phyloP scores from a whole-genome alignment of 2,797 vertebrate species.

The Crocodylus rhombifer region DNA sequence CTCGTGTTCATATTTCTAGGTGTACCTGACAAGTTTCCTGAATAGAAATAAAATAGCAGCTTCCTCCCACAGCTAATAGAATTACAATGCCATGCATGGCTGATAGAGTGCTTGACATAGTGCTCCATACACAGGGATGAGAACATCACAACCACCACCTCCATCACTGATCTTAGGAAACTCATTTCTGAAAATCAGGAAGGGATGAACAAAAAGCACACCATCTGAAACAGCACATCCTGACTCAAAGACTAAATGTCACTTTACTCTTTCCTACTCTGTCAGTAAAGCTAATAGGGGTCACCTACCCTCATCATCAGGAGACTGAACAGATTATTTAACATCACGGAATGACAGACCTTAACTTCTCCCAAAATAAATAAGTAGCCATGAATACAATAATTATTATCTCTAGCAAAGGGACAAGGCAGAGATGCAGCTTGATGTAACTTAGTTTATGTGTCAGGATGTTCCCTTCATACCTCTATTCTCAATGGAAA shows the following conservation, averaged over 20 bases:
- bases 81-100: background rate
- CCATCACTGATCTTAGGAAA: background rate
- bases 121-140: background rate
- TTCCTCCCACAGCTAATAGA: background rate
- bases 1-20: background rate
- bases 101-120: background rate
- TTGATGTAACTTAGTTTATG: background rate
- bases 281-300: background rate
- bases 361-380: constrained; percentile 36
- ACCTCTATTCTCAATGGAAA: background rate
- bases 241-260: background rate
- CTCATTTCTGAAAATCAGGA: background rate
- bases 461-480: background rate
- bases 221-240: background rate
- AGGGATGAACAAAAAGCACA: background rate
- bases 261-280: constrained; percentile 9
- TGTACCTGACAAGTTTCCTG: background rate
- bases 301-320: constrained; percentile 22
- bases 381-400: background rate
- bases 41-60: background rate
- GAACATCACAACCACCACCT: background rate
- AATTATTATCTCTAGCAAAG: background rate
- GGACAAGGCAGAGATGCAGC: background rate
- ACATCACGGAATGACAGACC: constrained; percentile 19
- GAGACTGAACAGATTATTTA: background rate